These are phyloP conservation scores for Limnephilus lunatus DNA, from an alignment of 2,888 invertebrate species.

Conservation along the genomic window DNA sequence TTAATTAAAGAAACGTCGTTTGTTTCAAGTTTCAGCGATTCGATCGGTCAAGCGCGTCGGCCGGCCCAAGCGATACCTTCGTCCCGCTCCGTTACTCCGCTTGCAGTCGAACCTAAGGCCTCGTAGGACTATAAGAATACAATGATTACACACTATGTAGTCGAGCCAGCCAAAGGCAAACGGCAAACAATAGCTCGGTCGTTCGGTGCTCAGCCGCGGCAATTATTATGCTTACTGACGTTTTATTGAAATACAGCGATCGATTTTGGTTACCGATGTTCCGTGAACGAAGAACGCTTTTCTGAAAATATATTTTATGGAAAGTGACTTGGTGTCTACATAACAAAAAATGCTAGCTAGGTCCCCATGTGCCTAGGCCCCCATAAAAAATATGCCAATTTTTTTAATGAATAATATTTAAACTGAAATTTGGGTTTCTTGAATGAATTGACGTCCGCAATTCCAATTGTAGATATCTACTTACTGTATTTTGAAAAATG, in stretches of 20 bases:
- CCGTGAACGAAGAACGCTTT: background rate
- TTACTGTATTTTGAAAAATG: too few species aligned
- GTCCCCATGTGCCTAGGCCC: too few species aligned
- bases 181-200: background rate
- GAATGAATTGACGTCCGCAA: too few species aligned
- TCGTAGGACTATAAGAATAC: background rate
- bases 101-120: background rate
- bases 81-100: background rate
- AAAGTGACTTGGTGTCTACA: background rate
- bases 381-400: too few species aligned
- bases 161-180: background rate
- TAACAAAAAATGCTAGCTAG: too few species aligned
- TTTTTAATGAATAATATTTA: too few species aligned
- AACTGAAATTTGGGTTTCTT: too few species aligned
- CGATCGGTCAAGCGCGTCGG: background rate
- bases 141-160: background rate
- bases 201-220: background rate
- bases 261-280: background rate
- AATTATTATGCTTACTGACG: background rate
- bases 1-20: slow-evolving; percentile 27
- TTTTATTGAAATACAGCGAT: background rate
- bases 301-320: background rate
- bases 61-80: background rate
- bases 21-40: slow-evolving; percentile 28
- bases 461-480: too few species aligned